Base-by-base conservation (phyloP, 2,113 vertebrate species). In the Terrapene triunguis region DNA sequence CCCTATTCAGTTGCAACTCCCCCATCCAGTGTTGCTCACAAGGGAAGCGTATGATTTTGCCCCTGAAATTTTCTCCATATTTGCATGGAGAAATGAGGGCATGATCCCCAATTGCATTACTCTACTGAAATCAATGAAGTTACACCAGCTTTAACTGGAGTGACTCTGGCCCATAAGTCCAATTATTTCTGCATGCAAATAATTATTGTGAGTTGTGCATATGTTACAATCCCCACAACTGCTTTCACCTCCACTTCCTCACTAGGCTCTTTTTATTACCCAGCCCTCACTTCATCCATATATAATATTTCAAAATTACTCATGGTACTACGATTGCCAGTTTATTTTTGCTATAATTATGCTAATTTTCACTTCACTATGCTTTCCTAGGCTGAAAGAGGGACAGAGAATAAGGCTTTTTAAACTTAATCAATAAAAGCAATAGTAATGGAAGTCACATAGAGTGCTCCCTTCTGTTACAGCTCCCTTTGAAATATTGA, bases 401-500 rank as follows among this genome's bases (percentile, higher is more conserved):
- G 6, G 2, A 5, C n/a, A 47, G 78, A 82, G 13, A 78, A 96
- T n/a, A 87, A 80, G 57, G 69, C 92, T 96, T 95, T 80, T 57
- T 32, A 94, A 80, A 82, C 51, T 35, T 82, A 93, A 89, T 97
- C 94, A 96, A 87, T 94, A 94, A 97, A 85, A 94, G 65, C 85
- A 89, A 80, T 21, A 42, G 88, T 25, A 79, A 81, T 47, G 90
- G 81, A 82, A 91, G 25, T 80, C 38, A 74, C 82, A 72, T 10
- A 5, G 59, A 89, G 47, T 5, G 51, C 5, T 82, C 89, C 69
- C 93, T 94, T 78, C 85, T 96, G 51, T 83, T 74, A 84, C 83
- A 65, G 84, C 91, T 97, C 62, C 59, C 92, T 90, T 96, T 97
- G 91, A 96, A 96, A 96, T 96, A 97, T 92, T 94, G 82, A 94